Evolutionary conservation across 2,797 vertebrate species (phyloP), one percentile per base, ranked within the genome.

Genomic region (Philypnodon macrostomus): DNA sequence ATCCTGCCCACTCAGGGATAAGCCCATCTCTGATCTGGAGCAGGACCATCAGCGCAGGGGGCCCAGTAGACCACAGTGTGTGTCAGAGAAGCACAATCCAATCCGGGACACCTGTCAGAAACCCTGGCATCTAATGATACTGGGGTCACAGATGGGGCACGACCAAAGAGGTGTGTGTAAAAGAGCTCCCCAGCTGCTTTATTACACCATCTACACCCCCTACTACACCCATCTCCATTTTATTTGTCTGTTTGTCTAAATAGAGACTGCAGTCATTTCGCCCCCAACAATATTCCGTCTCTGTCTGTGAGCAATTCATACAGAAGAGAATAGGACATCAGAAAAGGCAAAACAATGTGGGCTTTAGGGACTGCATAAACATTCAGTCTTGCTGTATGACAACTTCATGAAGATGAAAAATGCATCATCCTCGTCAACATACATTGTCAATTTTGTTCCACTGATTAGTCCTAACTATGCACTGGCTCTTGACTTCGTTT

Each of bases 121-220:
- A 44, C 47, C 29, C 35, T 40, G 56, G n/a, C n/a, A n/a, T n/a
- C n/a, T n/a, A n/a, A 66, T 65, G 70, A 53, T 47, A n/a, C n/a
- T 23, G 50, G 75, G 81, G 74, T 85, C 81, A 74, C 35, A 29
- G 55, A 47, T 49, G 14, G 81, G 79, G 45, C 72, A 72, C 9
- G 52, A 60, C 53, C 68, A 68, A 66, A 61, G 53, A 36, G 66
- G 62, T 47, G 75, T 65, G 76, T 73, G 69, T n/a, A n/a, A 83
- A 72, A 58, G 62, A 71, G 59, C 57, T 69, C 67, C 70, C 67
- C 40, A 42, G 55, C 54, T 46, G 55, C 67, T 65, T 59, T 57
- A 67, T 67, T 63, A 68, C 63, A 61, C 41, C 63, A 56, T 65
- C 46, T 17, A 31, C 30, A 24, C 34, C 52, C 19, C 13, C 10